Conservation (phyloP, 1,140 invertebrate genomes). For the Sycophila sp. region DNA sequence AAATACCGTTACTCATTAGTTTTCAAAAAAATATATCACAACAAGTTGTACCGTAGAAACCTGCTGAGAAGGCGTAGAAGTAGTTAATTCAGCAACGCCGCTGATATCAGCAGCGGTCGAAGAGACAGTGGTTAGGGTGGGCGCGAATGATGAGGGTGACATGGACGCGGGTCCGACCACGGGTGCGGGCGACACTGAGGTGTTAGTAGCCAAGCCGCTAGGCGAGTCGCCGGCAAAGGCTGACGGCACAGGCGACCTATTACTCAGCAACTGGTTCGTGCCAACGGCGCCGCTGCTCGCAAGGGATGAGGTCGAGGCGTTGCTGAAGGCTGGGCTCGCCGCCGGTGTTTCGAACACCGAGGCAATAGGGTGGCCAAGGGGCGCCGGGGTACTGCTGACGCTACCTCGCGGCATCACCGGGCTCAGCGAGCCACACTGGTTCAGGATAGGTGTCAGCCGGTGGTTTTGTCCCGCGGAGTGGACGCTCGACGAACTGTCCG, state of each 20-base stretch:
- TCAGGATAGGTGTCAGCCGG: slow-evolving; percentile 62
- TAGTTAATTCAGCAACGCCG: slow-evolving; percentile 13
- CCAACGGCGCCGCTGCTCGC: slow-evolving; percentile 54
- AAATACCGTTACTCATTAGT: too few relatives aligned
- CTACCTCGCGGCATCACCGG: slow-evolving; percentile 52
- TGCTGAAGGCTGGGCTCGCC: slow-evolving; percentile 61
- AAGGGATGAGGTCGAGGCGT: slow-evolving; percentile 60
- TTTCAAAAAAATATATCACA: too few relatives aligned
- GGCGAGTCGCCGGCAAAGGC: slow-evolving; percentile 45
- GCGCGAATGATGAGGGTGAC: too few relatives aligned
- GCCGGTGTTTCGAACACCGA: slow-evolving; percentile 57
- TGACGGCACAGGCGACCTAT: slow-evolving; percentile 60
- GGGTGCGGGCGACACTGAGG: slow-evolving; percentile 47
- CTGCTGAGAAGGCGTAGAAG: not conserved
- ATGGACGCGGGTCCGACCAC: too few relatives aligned
- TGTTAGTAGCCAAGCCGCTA: slow-evolving; percentile 46
- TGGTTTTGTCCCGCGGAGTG: slow-evolving; percentile 50
- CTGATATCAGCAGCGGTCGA: slow-evolving; percentile 31
- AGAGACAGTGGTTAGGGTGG: not conserved
- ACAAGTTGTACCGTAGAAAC: too few relatives aligned
- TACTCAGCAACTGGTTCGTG: slow-evolving; percentile 43
- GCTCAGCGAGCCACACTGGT: slow-evolving; percentile 56
- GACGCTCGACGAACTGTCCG: slow-evolving; percentile 49
- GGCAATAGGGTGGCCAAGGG: slow-evolving; percentile 9
- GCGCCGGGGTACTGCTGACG: slow-evolving; percentile 16